These are phyloP conservation scores for Arenaria interpres DNA, from an alignment of 2,113 vertebrate genomes.

Conservation along the genomic window DNA sequence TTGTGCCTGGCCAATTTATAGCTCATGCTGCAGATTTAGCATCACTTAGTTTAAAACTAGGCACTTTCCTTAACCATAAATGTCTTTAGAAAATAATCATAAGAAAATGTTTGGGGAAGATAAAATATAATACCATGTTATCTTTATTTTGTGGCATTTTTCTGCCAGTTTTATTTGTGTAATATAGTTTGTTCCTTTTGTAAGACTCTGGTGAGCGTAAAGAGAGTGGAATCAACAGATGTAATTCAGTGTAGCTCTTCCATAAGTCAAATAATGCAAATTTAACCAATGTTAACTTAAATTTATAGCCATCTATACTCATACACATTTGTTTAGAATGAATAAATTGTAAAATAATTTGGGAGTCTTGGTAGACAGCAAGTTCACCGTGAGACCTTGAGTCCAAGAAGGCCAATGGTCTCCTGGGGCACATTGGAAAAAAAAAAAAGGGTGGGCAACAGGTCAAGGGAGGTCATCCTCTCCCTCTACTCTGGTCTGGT, in stretches of 20 bases:
- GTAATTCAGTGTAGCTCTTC: background rate
- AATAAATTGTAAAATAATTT: background rate
- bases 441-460: too few species aligned
- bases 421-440: too few species aligned
- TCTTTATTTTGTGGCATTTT: background rate
- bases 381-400: too few species aligned
- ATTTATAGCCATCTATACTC: background rate
- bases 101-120: background rate
- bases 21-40: background rate
- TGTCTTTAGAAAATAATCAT: background rate
- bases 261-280: background rate
- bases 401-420: too few species aligned
- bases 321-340: background rate
- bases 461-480: too few species aligned
- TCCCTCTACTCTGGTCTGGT: too few species aligned
- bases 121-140: background rate
- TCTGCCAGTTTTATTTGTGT: background rate
- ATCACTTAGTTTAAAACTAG: background rate
- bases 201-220: background rate
- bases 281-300: background rate
- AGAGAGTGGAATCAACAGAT: background rate
- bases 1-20: background rate
- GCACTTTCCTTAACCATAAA: background rate
- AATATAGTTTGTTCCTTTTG: background rate
- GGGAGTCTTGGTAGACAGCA: too few species aligned